Evolutionary conservation across 2,888 invertebrate genomes (phyloP), one percentile per base, ranked within the genome.

Genomic region (Scaptodrosophila latifasciaeformis): DNA sequence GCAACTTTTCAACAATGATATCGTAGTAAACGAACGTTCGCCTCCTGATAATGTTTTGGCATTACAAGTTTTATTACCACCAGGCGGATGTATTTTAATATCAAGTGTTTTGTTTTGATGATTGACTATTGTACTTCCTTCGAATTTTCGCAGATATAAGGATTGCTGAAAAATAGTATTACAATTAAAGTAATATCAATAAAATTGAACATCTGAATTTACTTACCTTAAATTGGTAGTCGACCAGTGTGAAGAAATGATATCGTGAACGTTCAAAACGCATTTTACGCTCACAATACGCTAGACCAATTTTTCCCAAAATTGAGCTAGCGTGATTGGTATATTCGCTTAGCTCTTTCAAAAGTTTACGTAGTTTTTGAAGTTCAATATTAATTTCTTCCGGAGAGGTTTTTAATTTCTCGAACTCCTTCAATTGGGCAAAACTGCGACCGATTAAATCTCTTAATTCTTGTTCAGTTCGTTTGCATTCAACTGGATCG

Each of bases 21-120:
- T 94, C 0, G 97, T 98, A n/a, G 96, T 92, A 87, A 94, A 99
- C 1, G 96, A 96, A 52, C 96, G 90, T 88, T 99, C 99, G 3
- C 99, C 99, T 31, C 99, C 99, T 0, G 97, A 97, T 63, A 99
- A 88, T 61, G 94, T 91, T 44, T 90, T 88, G 0, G 92, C 88
- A 59, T 88, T 89, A 10, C 88, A 88, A 0, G 72, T 72, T 47
- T 54, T 58, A 47, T 72, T 72, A 0, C 78, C 85, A 21, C 88
- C 88, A 55, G 89, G 87, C 0, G 90, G 89, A 49, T 87, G 86
- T 0, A 91, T 89, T 40, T 88, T 85, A 44, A 91, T 83, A 9
- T 59, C 44, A 48, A 83, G 57, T 0, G 68, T 81, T n/a, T 70
- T 70, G 0, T 69, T 63, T 2, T 48, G 53, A 52, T 82, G 71